These are phyloP conservation scores for Papilio polytes DNA, from an alignment of 1,140 invertebrate species.

Conservation along the genomic window DNA sequence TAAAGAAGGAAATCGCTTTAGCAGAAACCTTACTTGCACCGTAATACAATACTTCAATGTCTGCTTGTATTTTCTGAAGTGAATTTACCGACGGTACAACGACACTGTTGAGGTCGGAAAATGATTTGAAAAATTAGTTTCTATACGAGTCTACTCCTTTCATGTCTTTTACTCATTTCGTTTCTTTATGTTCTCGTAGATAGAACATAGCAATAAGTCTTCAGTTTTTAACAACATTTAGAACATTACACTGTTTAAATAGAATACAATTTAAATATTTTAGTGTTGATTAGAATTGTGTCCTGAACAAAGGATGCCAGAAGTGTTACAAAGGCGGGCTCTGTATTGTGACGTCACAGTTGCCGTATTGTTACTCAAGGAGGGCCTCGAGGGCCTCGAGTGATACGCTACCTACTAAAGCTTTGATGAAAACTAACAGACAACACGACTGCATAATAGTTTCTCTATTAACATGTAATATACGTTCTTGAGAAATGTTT, in stretches of 20 bases:
- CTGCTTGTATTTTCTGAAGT: conserved; percentile 31
- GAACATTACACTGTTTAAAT: background rate
- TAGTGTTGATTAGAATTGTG: background rate
- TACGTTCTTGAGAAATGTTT: background rate
- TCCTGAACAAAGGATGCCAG: conserved; percentile 10
- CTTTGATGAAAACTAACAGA: conserved; percentile 23
- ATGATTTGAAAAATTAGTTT: conserved; percentile 18
- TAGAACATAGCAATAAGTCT: background rate
- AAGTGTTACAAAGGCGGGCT: conserved; percentile 22
- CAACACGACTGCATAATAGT: conserved; percentile 18
- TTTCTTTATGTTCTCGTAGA: background rate
- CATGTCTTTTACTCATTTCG: background rate
- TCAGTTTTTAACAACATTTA: background rate
- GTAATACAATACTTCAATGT: conserved; percentile 34
- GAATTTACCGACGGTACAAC: background rate
- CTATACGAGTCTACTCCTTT: background rate
- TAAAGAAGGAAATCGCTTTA: conserved; percentile 36
- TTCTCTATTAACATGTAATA: background rate
- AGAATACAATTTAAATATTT: conserved; percentile 8
- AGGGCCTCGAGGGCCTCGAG: conserved; percentile 13
- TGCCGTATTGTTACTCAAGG: conserved; percentile 23
- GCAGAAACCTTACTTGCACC: conserved; percentile 18
- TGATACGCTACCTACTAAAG: conserved; percentile 17
- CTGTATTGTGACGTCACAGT: background rate
- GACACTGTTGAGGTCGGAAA: background rate